Evolutionary conservation across 2,797 vertebrate species (phyloP), one percentile per base, ranked within the genome.

Genomic region (Cryptoprocta ferox): DNA sequence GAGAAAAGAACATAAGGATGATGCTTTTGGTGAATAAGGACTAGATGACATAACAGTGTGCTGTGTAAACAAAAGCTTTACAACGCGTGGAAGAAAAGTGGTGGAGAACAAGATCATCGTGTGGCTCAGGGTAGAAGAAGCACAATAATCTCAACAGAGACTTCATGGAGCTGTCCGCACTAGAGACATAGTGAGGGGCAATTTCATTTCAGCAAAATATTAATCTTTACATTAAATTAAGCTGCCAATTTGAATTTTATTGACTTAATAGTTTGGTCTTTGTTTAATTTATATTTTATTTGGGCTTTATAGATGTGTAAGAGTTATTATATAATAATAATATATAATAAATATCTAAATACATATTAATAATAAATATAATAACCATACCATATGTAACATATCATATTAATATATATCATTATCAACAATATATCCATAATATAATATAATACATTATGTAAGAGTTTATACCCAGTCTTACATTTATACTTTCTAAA

Each of bases 231-330:
- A 82, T 78, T 89, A 73, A 87, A 21, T 37, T 71, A 81, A 89
- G 39, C 71, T 35, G 15, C 81, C 84, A 35, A 65, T 84, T 92
- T 96, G 53, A 96, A 91, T 82, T 88, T 94, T 88, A 85, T 26
- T 81, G 68, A 96, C 42, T 94, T 93, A 76, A 19, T 70, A 50
- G 5, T 65, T 83, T 61, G 32, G 15, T 79, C 35, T 94, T 13
- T 73, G 10, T 82, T 96, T 95, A 81, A 59, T 59, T 70, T 94
- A 28, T 24, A 42, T 88, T 94, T 95, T 91, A 93, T 65, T 88
- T 94, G 91, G 30, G 30, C 7, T 91, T 73, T 65, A 91, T 2
- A 82, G 32, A 71, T 61, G 15, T 28, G 2, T 89, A 92, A 86
- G 50, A 92, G 50, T 81, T 95, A 80, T 7, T 45, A 45, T 10